Base-by-base conservation (phyloP, 2,888 invertebrate genomes). In the Argyresthia albistria region DNA sequence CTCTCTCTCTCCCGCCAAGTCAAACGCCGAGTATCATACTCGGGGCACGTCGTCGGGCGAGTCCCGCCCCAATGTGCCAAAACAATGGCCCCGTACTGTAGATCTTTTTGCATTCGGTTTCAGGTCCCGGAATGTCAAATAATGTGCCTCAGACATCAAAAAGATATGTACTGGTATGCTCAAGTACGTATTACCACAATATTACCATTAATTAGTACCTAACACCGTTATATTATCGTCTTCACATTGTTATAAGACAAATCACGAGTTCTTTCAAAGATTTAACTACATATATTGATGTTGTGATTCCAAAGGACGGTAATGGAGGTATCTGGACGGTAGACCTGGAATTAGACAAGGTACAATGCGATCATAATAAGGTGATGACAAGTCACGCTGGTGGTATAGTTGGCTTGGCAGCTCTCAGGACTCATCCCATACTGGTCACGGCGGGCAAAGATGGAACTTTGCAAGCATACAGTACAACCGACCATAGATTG, bases 331-430 rank as follows among this genome's bases (percentile, higher is more conserved):
- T 97, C 47, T 88, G 88, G 87, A 70, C 71, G 1, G 73, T 77
- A 11, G 86, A 87, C 46, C 57, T 81, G n/a, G 88, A 88, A 53
- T 71, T 86, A 43, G 87, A 88, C 55, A 83, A 83, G 59, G 59
- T 80, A 42, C 75, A 82, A 54, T 83, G 83, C 56, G 59, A 77
- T 61, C 75, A 84, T 56, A 69, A 58, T 0, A 82, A 82, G 59
- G 66, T 92, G 50, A 89, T 93, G 59, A 90, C 90, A 0, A 93
- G 91, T 60, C 96, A 97, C 62, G 93, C 95, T 0, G 96, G 97
- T 0, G 78, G 88, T 1, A 89, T 97, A 0, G 80, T 90, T 0
- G 91, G 92, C 4, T 90, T 95, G 69, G 92, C 90, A 25, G 76
- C 90, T 0, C 90, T 95, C 11, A 93, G 95, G 0, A 88, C 90